phyloP scores from a whole-genome alignment of 1,140 invertebrate genomes.

The Nasonia vitripennis region DNA sequence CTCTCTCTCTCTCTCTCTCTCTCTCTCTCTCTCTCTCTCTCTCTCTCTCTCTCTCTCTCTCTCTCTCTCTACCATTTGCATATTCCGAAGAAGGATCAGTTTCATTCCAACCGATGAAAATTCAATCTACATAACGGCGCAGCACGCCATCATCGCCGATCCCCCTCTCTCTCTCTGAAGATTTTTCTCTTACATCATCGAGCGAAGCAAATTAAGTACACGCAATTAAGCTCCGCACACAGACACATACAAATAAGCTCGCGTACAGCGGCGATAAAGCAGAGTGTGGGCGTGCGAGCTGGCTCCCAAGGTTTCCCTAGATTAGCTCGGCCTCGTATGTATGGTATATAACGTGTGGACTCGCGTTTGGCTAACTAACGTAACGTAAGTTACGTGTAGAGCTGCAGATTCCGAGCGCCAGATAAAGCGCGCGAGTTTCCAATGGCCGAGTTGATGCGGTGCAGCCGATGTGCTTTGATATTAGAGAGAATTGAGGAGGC shows the following conservation, averaged over 20 bases:
- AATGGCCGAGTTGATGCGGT: neutral
- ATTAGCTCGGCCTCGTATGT: slow-evolving; percentile 58
- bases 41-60: too few species aligned
- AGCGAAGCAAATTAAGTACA: neutral
- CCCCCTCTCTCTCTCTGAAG: neutral
- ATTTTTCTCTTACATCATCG: neutral
- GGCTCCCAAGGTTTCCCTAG: slow-evolving; percentile 57
- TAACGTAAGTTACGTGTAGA: neutral
- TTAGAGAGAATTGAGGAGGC: neutral
- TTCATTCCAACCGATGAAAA: neutral
- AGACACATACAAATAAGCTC: too few species aligned
- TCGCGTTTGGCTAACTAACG: neutral
- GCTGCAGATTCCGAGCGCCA: slow-evolving; percentile 55
- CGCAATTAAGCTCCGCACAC: neutral
- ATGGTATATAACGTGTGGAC: slow-evolving; percentile 52
- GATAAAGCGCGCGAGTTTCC: slow-evolving; percentile 52
- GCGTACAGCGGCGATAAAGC: slow-evolving; percentile 35
- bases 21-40: too few species aligned
- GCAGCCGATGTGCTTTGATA: too few species aligned
- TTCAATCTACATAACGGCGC: neutral
- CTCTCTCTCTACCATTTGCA: too few species aligned
- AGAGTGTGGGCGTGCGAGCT: slow-evolving; percentile 55
- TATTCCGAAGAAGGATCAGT: too few species aligned
- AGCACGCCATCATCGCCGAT: neutral
- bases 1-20: too few species aligned